Conservation (phyloP, 2,888 invertebrate species). For the Helleia helle region DNA sequence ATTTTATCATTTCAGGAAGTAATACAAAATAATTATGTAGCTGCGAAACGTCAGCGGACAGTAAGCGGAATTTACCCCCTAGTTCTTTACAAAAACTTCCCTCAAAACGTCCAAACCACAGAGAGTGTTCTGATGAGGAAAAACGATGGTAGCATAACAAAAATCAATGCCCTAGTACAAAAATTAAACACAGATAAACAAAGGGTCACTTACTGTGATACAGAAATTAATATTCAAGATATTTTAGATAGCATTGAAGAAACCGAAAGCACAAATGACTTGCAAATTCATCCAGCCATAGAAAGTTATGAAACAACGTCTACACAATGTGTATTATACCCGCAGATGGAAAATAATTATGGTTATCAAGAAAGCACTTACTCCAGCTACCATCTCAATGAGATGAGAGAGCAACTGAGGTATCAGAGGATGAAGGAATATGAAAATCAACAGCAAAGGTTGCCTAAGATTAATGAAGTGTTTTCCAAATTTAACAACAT, state of each 20-base stretch:
- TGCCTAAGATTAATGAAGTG: slow-evolving; percentile 41
- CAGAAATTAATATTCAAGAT: slow-evolving; percentile 29
- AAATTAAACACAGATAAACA: slow-evolving; percentile 21
- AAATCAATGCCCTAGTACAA: slow-evolving; percentile 42
- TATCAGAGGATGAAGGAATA: slow-evolving; percentile 16
- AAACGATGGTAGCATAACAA: slow-evolving; percentile 37
- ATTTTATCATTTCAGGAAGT: slow-evolving; percentile 13
- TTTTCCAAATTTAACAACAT: slow-evolving; percentile 35
- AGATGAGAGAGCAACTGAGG: slow-evolving; percentile 35
- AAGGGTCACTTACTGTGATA: slow-evolving; percentile 12
- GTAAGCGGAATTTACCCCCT: slow-evolving; percentile 46
- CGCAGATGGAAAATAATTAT: background rate
- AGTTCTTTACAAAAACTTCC: slow-evolving; percentile 15
- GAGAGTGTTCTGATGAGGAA: slow-evolving; percentile 31
- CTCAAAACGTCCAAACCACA: slow-evolving; percentile 19
- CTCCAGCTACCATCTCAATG: slow-evolving; percentile 38
- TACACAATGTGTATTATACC: background rate
- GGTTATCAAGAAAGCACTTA: slow-evolving; percentile 7
- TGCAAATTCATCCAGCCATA: slow-evolving; percentile 8
- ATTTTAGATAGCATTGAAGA: slow-evolving; percentile 25
- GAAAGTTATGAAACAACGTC: background rate
- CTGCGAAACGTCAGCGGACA: slow-evolving; percentile 27
- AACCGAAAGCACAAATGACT: slow-evolving; percentile 12
- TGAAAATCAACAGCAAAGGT: slow-evolving; percentile 12
- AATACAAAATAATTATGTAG: slow-evolving; percentile 12